Evolutionary conservation across 2,797 vertebrate species (phyloP), one percentile per base, ranked within the genome.

Genomic region (Rhinogobio ventralis): DNA sequence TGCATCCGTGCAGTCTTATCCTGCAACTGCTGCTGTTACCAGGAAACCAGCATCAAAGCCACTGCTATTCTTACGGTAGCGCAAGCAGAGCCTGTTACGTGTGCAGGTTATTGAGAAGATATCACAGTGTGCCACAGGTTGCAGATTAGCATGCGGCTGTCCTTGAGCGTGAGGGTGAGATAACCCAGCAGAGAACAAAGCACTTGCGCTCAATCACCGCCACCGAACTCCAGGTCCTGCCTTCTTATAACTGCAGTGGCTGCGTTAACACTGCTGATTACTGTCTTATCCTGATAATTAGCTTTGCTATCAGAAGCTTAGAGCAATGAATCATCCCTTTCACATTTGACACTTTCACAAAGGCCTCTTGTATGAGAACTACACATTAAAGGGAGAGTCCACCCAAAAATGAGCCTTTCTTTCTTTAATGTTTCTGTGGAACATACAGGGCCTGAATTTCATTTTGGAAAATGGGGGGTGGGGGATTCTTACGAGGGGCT

Each of bases 31-130:
- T 79, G 62, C 42, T 25, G 90, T 92, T 91, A 91, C 91, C 85
- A 90, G 87, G 91, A 83, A 91, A 93, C 87, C n/a, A 66, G 68
- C 81, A 49, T 62, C 86, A 89, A 67, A 62, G 89, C 87, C 92
- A 89, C 25, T 30, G 60, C 5, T 28, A 1, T 62, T 30, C 60
- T 62, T 15, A 7, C 13, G 6, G 13, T 28, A 28, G 15, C 25
- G 30, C n/a, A 8, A 74, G 82, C n/a, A 42, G 88, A 83, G 66
- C 49, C 36, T 55, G 49, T 57, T 68, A 25, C 33, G 84, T 79
- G 57, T 53, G 79, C 67, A 87, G 84, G 55, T 81, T 64, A 86
- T 81, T 57, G 23, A 67, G 60, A 46, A 36, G 45, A 78, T 17
- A 83, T 7, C 67, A 71, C 55, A 81, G 25, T 51, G 74, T 55